phyloP scores from a whole-genome alignment of 1,140 invertebrate species.

The Patella vulgata region DNA sequence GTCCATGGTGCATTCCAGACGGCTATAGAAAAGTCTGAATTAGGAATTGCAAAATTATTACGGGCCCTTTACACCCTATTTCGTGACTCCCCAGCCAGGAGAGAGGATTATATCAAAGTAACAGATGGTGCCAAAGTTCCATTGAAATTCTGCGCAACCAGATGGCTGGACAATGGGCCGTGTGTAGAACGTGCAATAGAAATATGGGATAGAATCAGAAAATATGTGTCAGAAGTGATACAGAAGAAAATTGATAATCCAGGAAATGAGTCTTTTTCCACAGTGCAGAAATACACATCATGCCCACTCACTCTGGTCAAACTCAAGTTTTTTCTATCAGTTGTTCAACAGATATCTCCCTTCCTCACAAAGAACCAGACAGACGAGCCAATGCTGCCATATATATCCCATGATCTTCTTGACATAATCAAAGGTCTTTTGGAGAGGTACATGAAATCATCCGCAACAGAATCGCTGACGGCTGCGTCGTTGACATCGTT shows the following conservation, averaged over 20 bases:
- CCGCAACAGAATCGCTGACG: neutral
- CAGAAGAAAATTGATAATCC: slow-evolving; percentile 7
- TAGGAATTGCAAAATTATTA: slow-evolving; percentile 20
- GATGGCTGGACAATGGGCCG: slow-evolving; percentile 28
- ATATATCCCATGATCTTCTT: slow-evolving; percentile 14
- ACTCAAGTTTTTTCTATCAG: slow-evolving; percentile 13
- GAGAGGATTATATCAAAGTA: slow-evolving; percentile 22
- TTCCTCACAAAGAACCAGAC: slow-evolving; percentile 28
- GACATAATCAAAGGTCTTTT: neutral
- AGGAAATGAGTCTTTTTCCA: slow-evolving; percentile 7
- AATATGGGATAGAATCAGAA: neutral
- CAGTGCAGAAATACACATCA: neutral
- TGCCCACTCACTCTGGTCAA: slow-evolving; percentile 8
- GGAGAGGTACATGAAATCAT: slow-evolving; percentile 7
- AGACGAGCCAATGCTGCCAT: slow-evolving; percentile 22
- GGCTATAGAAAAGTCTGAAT: slow-evolving; percentile 17
- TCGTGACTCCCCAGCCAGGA: slow-evolving; percentile 24
- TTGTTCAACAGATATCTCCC: slow-evolving; percentile 10
- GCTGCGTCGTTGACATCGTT: slow-evolving; percentile 4
- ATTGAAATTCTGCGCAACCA: slow-evolving; percentile 21
- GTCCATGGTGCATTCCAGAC: slow-evolving; percentile 32
- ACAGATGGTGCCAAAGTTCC: slow-evolving; percentile 20
- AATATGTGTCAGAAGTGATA: slow-evolving; percentile 11
- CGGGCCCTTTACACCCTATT: slow-evolving; percentile 22
- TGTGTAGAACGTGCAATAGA: slow-evolving; percentile 13